These are phyloP conservation scores for Zapus hudsonius DNA, from an alignment of 2,113 vertebrate species.

Conservation along the genomic window DNA sequence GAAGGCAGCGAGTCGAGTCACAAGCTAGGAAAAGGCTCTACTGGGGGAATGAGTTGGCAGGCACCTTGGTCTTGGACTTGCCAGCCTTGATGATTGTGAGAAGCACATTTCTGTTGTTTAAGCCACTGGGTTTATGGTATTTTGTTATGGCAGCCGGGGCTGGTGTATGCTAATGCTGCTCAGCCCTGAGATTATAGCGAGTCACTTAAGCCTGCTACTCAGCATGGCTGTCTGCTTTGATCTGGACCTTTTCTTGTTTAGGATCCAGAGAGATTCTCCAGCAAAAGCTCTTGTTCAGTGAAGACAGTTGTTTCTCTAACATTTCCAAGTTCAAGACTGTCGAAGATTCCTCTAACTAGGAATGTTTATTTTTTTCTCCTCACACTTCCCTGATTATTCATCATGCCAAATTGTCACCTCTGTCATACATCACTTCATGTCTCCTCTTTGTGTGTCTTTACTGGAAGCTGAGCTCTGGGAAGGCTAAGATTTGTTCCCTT, in stretches of 20 bases:
- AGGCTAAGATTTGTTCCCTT: neutral
- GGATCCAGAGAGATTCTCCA: neutral
- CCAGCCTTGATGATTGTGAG: neutral
- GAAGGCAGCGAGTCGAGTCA: neutral
- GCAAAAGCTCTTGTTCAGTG: constrained; percentile 1
- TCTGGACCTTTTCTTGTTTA: neutral
- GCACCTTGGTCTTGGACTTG: neutral
- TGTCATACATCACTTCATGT: neutral
- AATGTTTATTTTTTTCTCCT: neutral
- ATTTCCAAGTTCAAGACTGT: constrained; percentile 19
- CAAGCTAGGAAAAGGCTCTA: neutral
- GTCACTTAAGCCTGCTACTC: neutral
- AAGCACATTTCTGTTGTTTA: neutral
- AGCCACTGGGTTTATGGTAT: neutral
- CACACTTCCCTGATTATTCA: constrained; percentile 16
- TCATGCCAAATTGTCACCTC: neutral
- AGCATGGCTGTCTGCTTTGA: constrained; percentile 9
- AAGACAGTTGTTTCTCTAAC: neutral
- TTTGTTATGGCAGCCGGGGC: neutral
- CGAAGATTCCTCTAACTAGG: neutral
- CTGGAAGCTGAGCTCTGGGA: neutral
- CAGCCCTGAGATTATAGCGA: neutral
- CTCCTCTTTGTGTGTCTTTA: neutral
- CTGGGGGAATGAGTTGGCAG: neutral
- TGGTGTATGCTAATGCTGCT: neutral